Base-by-base conservation (phyloP, 2,888 invertebrate species). In the Hoplodrina blanda region DNA sequence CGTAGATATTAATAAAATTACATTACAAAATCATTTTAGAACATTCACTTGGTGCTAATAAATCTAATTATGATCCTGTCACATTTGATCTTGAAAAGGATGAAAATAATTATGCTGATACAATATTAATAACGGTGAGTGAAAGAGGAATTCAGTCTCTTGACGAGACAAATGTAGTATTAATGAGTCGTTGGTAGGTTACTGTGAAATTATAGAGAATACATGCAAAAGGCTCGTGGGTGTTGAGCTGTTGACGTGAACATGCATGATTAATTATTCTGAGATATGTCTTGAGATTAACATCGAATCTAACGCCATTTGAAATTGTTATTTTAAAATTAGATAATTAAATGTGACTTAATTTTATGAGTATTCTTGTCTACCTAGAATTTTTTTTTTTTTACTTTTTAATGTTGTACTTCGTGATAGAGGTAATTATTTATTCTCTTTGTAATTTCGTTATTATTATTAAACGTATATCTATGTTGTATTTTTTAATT, bases 131-230 rank as follows among this genome's bases (percentile, higher is more conserved):
- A 93, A 92, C 89, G 88, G 88, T 86, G 90, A 88, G 90, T 89
- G 88, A 92, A 90, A 91, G 91, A 92, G 92, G 90, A 94, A 91
- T 91, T 91, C 91, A 91, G 93, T 93, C 93, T 92, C 89, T 88
- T 89, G 87, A 85, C 85, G 90, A 92, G 94, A 94, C 94, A 94
- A 94, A 95, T 95, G 94, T 91, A 88, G 90, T 93, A 95, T 92
- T 95, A 95, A 95, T 94, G 94, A 94, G 92, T 90, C 89, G 76
- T 76, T 82, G 82, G 72, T 80, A 88, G 87, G 71, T 67, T 77
- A 85, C 41, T 64, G 71, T 66, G 69, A 68, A 68, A 62, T 64
- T 76, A 76, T 84, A 89, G 89, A 88, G 84, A 69, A 64, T 65
- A 55, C 57, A 60, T 63, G 10, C 13, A n/a, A 65, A 73, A 53